Evolutionary conservation across 1,140 invertebrate species (phyloP), one percentile per base, ranked within the genome.

Genomic region (Dendrolimus kikuchii): DNA sequence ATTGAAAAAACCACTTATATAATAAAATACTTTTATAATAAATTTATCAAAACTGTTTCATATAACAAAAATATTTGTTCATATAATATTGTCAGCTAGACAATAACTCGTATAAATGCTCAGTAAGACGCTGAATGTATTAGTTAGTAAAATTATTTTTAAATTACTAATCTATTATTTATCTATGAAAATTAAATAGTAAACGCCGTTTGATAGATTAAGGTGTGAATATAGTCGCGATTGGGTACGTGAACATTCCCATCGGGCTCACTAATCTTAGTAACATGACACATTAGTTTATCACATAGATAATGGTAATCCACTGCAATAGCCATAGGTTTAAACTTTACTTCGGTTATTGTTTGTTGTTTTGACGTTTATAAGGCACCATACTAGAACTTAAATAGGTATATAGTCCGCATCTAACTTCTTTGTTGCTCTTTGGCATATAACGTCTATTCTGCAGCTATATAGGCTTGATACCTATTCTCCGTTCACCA

Each of bases 261-360:
- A 23, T 40, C 50, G 23, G 7, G 7, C 42, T 41, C 50, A 9
- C 23, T 42, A 51, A 41, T 36, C 63, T 71, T 80, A 83, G 78
- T 66, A 70, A 68, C 54, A 64, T 59, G 46, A 74, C 80, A 81
- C 73, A 69, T 72, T 79, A 81, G 77, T 62, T 69, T 66, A 71
- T 76, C 74, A 60, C 53, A 75, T 80, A 81, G 71, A 69, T 23
- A 23, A 23, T 23, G 23, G 23, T 23, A 23, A 60, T 65, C 74
- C 79, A 81, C 77, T 68, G 74, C 77, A 84, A 77, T 84, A 82
- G 74, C 52, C 68, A 80, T 78, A 81, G 74, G 64, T 48, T 66
- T 68, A 72, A 68, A 55, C 55, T 52, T 49, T 60, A 50, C 44
- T 55, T 53, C 56, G 54, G 44, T 43, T 38, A 37, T 7, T 42